phyloP scores from a whole-genome alignment of 2,888 invertebrate genomes.

The Yponomeuta cagnagella region DNA sequence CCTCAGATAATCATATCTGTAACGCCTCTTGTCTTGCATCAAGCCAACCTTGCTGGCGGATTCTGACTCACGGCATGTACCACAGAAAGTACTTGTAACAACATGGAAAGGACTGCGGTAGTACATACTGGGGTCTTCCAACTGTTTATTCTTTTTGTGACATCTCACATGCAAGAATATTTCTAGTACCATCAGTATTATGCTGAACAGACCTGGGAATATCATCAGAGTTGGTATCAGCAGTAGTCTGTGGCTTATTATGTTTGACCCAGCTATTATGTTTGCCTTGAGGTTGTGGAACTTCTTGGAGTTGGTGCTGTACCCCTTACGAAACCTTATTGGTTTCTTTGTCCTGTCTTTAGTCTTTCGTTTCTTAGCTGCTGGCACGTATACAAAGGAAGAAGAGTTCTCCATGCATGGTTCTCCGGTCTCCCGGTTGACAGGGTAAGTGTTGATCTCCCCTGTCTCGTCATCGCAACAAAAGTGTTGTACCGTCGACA shows the following conservation, averaged over 20 bases:
- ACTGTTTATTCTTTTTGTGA: constrained; percentile 79
- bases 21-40: constrained; percentile 77
- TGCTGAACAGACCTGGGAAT: constrained; percentile 70
- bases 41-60: constrained; percentile 78
- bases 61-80: constrained; percentile 77
- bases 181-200: constrained; percentile 74
- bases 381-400: constrained; percentile 4
- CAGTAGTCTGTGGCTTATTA: constrained; percentile 66
- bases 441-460: constrained; percentile 54
- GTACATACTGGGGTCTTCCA: constrained; percentile 74
- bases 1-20: constrained; percentile 56
- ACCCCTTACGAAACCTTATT: constrained; percentile 39
- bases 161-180: constrained; percentile 79
- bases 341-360: background rate
- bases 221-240: constrained; percentile 77
- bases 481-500: constrained; percentile 36
- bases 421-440: constrained; percentile 74
- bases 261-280: constrained; percentile 55
- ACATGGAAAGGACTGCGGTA: constrained; percentile 83
- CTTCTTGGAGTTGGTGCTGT: constrained; percentile 47
- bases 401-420: constrained; percentile 30
- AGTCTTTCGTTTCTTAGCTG: background rate
- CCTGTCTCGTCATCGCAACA: constrained; percentile 71
- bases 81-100: constrained; percentile 81
- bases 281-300: constrained; percentile 51